phyloP scores from a whole-genome alignment of 2,113 vertebrate species.

The Zosterops japonicus region DNA sequence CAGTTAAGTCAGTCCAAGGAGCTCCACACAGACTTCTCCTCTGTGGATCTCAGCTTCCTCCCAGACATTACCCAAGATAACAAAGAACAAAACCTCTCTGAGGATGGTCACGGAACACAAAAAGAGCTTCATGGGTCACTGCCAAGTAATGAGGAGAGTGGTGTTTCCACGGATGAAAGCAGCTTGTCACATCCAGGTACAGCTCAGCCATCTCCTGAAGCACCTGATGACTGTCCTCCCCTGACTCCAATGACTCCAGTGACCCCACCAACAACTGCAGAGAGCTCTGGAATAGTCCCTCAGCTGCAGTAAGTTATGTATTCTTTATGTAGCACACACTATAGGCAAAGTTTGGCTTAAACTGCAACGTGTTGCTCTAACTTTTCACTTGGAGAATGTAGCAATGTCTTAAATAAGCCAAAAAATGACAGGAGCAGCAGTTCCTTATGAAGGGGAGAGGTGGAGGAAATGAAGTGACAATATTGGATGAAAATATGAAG shows the following conservation, averaged over 20 bases:
- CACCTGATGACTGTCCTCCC: conserved; percentile 47
- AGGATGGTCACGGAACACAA: background rate
- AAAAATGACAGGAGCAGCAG: background rate
- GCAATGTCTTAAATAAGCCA: background rate
- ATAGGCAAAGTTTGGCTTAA: background rate
- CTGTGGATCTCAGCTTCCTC: conserved; percentile 90
- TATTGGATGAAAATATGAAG: background rate
- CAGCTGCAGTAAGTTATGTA: conserved; percentile 85
- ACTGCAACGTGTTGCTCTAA: background rate
- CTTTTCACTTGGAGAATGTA: background rate
- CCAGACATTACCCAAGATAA: conserved; percentile 80
- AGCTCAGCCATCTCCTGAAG: conserved; percentile 4
- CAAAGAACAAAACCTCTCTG: conserved; percentile 16
- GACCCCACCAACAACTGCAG: conserved; percentile 83
- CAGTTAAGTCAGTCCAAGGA: conserved; percentile 65
- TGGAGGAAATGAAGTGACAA: background rate
- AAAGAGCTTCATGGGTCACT: background rate
- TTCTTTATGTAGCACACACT: no score
- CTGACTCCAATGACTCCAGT: conserved; percentile 87
- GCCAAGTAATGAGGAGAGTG: conserved; percentile 2
- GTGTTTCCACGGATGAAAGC: conserved; percentile 9
- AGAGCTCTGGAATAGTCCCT: conserved; percentile 90
- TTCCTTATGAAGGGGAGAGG: background rate
- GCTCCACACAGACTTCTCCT: conserved; percentile 67
- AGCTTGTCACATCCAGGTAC: background rate